Base-by-base conservation (phyloP, 2,888 invertebrate genomes). In the Romanomermis culicivorax region DNA sequence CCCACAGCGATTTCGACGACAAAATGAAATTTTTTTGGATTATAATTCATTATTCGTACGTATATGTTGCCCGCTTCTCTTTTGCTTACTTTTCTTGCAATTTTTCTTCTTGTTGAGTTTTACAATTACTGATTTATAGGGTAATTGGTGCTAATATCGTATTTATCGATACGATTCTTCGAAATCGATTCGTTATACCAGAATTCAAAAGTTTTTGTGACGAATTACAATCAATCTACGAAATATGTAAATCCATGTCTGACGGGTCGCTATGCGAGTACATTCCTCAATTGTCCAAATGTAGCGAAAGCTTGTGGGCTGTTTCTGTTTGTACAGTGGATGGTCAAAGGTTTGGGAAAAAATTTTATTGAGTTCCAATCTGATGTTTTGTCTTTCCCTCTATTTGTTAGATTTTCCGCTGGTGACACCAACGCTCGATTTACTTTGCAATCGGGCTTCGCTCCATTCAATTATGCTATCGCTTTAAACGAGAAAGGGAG, bases 311-410 rank as follows among this genome's bases (percentile, higher is more conserved):
- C 58, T 81, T 79, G 64, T 95, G 91, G 91, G 93, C 87, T 7
- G 81, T 93, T 25, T 85, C 88, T 63, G 77, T 93, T 27, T 93
- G 93, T 69, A 91, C 91, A 1, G 84, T 89, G 58, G 93, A 95
- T 70, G 93, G 93, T 0, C 93, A 95, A 70, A 77, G 74, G 68
- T 73, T 61, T 51, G 47, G 3, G 17, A 29, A 52, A 23, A 36
- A 17, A 17, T 57, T 27, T n/a, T n/a, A n/a, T n/a, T n/a, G n/a
- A n/a, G n/a, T n/a, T n/a, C n/a, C n/a, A n/a, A n/a, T n/a, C n/a
- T n/a, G n/a, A n/a, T n/a, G n/a, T n/a, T n/a, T n/a, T n/a, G n/a
- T n/a, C n/a, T n/a, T n/a, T n/a, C n/a, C n/a, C 23, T 23, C 11
- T 23, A n/a, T 45, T 59, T 36, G 27, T 1, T 25, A 61, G 86